phyloP scores from a whole-genome alignment of 1,140 invertebrate species.

The Latrodectus geometricus region DNA sequence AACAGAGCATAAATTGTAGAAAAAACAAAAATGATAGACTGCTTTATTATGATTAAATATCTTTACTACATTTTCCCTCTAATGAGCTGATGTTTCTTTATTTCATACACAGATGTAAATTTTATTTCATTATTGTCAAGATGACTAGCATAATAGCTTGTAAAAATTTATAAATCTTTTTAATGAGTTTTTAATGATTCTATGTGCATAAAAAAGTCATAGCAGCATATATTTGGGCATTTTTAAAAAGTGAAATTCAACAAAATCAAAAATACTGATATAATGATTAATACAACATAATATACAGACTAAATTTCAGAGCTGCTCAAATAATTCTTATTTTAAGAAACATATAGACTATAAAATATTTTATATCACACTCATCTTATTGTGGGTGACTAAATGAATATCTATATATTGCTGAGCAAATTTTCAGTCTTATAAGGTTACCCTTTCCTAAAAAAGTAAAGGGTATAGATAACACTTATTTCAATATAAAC shows the following conservation, averaged over 20 bases:
- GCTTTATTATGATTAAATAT: not conserved
- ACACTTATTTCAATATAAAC: not conserved
- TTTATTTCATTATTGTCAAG: not conserved
- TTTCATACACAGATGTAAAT: not conserved
- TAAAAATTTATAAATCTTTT: not conserved
- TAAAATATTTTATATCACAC: slow-evolving; percentile 42
- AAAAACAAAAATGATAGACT: not conserved
- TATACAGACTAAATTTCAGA: slow-evolving; percentile 57
- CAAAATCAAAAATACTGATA: slow-evolving; percentile 40
- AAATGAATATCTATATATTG: slow-evolving; percentile 30
- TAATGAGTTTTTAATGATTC: slow-evolving; percentile 27
- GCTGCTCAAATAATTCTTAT: slow-evolving; percentile 49
- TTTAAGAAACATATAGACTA: slow-evolving; percentile 55
- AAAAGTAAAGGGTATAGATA: not conserved
- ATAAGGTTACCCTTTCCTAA: slow-evolving; percentile 35
- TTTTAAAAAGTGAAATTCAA: slow-evolving; percentile 15
- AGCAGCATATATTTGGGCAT: slow-evolving; percentile 48
- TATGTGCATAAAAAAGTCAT: slow-evolving; percentile 48
- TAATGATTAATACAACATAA: slow-evolving; percentile 45
- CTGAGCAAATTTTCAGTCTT: slow-evolving; percentile 61
- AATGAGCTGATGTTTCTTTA: not conserved
- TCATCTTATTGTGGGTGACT: slow-evolving; percentile 34
- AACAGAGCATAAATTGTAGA: no score
- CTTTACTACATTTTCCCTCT: not conserved
- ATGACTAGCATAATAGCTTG: not conserved